Evolutionary conservation across 1,140 invertebrate genomes (phyloP).

Genomic region (Nephotettix cincticeps): DNA sequence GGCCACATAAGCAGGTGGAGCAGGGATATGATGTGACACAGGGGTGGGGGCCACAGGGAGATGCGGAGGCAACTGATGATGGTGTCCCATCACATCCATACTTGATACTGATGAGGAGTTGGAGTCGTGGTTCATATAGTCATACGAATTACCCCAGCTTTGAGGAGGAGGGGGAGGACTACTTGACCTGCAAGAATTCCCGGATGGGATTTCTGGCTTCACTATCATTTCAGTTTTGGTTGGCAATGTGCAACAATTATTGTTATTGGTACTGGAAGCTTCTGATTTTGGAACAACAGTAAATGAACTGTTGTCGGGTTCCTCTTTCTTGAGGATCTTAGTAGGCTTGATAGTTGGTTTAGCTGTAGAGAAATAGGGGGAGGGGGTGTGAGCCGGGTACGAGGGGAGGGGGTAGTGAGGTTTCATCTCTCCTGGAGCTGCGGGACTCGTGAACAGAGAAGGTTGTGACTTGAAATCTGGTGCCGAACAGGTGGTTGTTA

Average conservation of each 20-base stretch:
- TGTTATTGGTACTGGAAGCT: conserved; percentile 44
- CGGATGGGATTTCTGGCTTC: conserved; percentile 37
- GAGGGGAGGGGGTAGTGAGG: conserved; percentile 38
- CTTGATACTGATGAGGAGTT: conserved; percentile 71
- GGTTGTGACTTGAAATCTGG: conserved; percentile 21
- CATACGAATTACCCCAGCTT: conserved; percentile 53
- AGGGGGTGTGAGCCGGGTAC: conserved; percentile 36
- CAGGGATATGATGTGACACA: conserved; percentile 28
- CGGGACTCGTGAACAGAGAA: conserved; percentile 9
- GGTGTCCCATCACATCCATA: conserved; percentile 62
- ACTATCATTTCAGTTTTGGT: conserved; percentile 29
- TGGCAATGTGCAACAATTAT: conserved; percentile 10
- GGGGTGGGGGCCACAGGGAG: conserved; percentile 32
- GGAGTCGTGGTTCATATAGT: conserved; percentile 66
- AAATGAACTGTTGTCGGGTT: conserved; percentile 34
- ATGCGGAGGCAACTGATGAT: conserved; percentile 46
- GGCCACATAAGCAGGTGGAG: conserved; percentile 31
- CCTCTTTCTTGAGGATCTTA: conserved; percentile 51
- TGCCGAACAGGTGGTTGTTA: neutral
- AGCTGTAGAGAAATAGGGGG: conserved; percentile 37
- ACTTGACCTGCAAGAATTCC: conserved; percentile 48
- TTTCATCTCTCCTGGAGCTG: conserved; percentile 38
- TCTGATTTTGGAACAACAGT: conserved; percentile 52
- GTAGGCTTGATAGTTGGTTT: conserved; percentile 55
- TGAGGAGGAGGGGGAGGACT: conserved; percentile 51